Percentiles rank a stretch among this genome's conserved stretches.
These are phyloP conservation scores for Crioceris asparagi DNA, from an alignment of 2,888 invertebrate species.

Conservation along the genomic window DNA sequence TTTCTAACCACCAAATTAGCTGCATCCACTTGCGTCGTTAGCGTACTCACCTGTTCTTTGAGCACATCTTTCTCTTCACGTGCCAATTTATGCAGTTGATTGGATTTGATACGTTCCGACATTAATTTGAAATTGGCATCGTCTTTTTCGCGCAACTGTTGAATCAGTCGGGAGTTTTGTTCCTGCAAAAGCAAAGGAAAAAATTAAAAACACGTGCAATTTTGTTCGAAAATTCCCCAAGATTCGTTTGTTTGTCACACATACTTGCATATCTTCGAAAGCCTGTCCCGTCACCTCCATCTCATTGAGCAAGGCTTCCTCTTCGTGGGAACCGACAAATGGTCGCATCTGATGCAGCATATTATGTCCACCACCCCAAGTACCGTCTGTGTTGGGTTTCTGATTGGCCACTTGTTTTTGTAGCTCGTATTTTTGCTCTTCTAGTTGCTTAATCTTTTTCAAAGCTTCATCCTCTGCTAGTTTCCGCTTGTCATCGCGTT, in stretches of 20 bases:
- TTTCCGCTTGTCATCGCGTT: conserved; percentile 82
- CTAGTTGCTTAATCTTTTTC: conserved; percentile 85
- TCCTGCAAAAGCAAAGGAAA: conserved; percentile 40
- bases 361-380: conserved; percentile 22
- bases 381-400: conserved; percentile 38
- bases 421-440: conserved; percentile 85
- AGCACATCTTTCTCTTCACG: conserved; percentile 90
- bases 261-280: conserved; percentile 91
- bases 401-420: conserved; percentile 84
- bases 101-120: conserved; percentile 93
- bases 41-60: conserved; percentile 57
- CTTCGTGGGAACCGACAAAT: conserved; percentile 73
- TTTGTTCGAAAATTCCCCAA: background rate
- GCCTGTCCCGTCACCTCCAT: conserved; percentile 99
- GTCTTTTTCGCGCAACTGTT: conserved; percentile 91
- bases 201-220: conserved; percentile 2
- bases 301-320: conserved; percentile 92
- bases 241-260: conserved; percentile 3
- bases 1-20: conserved; percentile 89
- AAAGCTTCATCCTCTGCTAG: conserved; percentile 91
- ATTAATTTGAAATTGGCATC: conserved; percentile 98
- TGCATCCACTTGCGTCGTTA: conserved; percentile 62
- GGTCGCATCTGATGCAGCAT: conserved; percentile 49
- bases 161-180: conserved; percentile 89
- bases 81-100: conserved; percentile 87